A percentile compares a stretch with the other conserved stretches of the same genome.
Evolutionary conservation across 2,888 invertebrate genomes (phyloP).

Genomic region (Cryptops parisi): DNA sequence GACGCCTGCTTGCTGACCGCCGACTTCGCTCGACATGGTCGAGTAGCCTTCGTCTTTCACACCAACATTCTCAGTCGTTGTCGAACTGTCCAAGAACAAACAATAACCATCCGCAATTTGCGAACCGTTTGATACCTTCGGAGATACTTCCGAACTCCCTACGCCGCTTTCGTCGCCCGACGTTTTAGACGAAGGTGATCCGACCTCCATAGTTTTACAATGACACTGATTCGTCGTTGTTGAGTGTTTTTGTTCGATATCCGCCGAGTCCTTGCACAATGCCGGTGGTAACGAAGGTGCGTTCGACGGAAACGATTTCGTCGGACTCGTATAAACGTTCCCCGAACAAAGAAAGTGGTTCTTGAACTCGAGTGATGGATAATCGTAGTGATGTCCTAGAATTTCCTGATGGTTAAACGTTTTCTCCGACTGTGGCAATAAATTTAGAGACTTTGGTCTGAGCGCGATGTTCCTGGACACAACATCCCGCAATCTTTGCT

Average conservation of each 20-base stretch:
- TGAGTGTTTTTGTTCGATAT: neutral
- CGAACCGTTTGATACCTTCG: neutral
- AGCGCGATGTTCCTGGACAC: neutral
- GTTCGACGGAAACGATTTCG: neutral
- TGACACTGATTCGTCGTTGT: neutral
- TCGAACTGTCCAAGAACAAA: neutral
- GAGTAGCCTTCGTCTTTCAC: slow-evolving; percentile 57
- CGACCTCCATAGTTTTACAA: neutral
- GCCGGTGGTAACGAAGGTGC: neutral
- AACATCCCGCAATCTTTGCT: neutral
- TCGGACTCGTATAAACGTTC: slow-evolving; percentile 5
- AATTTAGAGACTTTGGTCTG: neutral
- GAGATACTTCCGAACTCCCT: neutral
- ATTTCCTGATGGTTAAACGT: neutral
- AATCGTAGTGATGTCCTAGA: neutral
- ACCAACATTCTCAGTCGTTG: neutral
- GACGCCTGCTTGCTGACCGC: slow-evolving; percentile 33
- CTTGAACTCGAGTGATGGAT: neutral
- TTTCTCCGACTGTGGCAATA: neutral
- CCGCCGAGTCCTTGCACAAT: neutral
- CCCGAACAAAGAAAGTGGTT: neutral
- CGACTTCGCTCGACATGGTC: slow-evolving; percentile 68
- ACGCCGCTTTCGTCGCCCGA: neutral
- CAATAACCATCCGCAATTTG: neutral
- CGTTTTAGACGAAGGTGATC: neutral